Evolutionary conservation across 2,888 invertebrate genomes (phyloP), one percentile per base, ranked within the genome.

Genomic region (Latrodectus elegans): DNA sequence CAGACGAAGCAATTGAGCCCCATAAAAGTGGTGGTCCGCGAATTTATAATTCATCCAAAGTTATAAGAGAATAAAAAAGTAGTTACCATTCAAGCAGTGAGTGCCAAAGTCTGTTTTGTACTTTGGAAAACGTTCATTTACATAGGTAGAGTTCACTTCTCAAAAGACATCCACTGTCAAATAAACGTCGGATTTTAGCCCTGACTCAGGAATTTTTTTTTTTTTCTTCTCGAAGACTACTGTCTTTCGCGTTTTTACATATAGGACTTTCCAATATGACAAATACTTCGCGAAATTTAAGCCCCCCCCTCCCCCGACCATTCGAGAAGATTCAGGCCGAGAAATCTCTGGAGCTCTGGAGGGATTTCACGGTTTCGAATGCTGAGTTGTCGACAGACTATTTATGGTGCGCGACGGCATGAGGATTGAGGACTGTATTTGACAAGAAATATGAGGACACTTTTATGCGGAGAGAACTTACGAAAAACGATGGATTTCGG

Each of bases 61-160:
- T 38, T 38, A 38, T 38, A 38, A 38, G 6, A 38, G 38, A 38
- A 38, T 3, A 0, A 11, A 60, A 60, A 55, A 55, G 15, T 14
- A 55, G n/a, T 15, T 15, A 60, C 14, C 60, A 15, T 60, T 60
- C 10, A 11, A 15, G 60, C 8, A 60, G 6, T 60, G 60, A 60
- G 60, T 60, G 60, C 78, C 68, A 52, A 75, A 75, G 82, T 55
- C 82, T 82, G 82, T 82, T 82, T 75, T 68, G 74, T 15, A 38
- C 60, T 53, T 74, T 77, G 26, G n/a, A 77, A 77, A 67, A 49
- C 17, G 77, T 52, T 68, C 84, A 84, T 84, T 84, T 84, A 72
- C 84, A 84, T 84, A 84, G 78, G 84, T 78, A 17, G 67, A 72
- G 71, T 84, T 78, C 78, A 65, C 77, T 52, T 65, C 17, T 51